phyloP scores from a whole-genome alignment of 2,113 vertebrate genomes.

The Myrmecobius fasciatus region DNA sequence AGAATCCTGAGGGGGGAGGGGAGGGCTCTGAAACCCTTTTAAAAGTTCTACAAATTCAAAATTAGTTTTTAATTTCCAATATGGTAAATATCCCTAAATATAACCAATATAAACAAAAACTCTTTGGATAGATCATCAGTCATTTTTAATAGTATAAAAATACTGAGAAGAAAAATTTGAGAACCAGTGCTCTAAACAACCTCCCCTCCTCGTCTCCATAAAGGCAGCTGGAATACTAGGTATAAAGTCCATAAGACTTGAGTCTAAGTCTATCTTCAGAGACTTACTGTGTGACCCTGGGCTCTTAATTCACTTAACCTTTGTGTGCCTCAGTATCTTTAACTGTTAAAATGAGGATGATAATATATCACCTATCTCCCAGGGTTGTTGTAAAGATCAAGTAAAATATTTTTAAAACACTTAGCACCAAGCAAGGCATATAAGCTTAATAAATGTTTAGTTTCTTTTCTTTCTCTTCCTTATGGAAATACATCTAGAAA shows the following conservation, averaged over 20 bases:
- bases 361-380: background rate
- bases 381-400: background rate
- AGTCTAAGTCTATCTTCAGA: background rate
- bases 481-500: background rate
- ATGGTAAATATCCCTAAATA: no score
- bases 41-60: no score
- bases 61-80: no score
- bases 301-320: background rate
- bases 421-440: background rate
- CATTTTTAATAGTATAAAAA: no score
- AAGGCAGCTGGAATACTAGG: background rate
- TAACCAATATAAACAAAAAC: no score
- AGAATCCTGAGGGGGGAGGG: no score
- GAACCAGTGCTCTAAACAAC: no score
- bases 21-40: no score
- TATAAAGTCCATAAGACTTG: background rate
- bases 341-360: background rate
- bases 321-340: background rate
- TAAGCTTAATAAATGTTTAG: background rate
- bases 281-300: background rate
- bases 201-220: background rate
- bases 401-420: background rate
- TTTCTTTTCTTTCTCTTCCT: background rate
- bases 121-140: no score
- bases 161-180: no score